A percentile compares a stretch with the other conserved stretches of the same genome.
These are phyloP conservation scores for Anser cygnoides DNA, from an alignment of 2,113 vertebrate genomes.

Conservation along the genomic window DNA sequence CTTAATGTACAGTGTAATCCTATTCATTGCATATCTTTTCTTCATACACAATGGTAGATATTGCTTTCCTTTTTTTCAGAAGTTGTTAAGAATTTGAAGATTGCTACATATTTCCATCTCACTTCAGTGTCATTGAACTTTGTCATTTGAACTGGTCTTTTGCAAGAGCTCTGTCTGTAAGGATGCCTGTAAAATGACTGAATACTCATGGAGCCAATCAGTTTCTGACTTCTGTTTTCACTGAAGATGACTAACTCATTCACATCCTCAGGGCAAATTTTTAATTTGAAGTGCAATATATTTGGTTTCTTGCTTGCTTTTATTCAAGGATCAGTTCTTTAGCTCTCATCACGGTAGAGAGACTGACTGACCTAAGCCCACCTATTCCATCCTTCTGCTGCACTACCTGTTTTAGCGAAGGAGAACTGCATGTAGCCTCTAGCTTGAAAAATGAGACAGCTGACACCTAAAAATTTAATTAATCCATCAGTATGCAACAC, in stretches of 20 bases:
- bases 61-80: not conserved
- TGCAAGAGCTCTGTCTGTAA: not conserved
- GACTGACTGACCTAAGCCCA: not conserved
- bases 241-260: not conserved
- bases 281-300: not conserved
- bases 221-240: not conserved
- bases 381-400: not conserved
- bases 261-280: not conserved
- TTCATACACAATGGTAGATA: not conserved
- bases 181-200: not conserved
- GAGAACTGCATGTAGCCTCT: not conserved
- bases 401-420: not conserved
- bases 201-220: not conserved
- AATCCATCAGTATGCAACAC: not conserved
- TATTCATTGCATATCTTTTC: not conserved
- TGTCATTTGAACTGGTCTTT: not conserved
- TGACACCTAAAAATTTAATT: not conserved
- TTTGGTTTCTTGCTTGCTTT: not conserved
- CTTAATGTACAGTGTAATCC: not conserved
- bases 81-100: not conserved
- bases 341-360: not conserved
- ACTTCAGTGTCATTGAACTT: not conserved
- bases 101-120: not conserved
- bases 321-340: not conserved
- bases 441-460: not conserved